phyloP scores from a whole-genome alignment of 2,113 vertebrate genomes.

The Hydrolagus affinis region DNA sequence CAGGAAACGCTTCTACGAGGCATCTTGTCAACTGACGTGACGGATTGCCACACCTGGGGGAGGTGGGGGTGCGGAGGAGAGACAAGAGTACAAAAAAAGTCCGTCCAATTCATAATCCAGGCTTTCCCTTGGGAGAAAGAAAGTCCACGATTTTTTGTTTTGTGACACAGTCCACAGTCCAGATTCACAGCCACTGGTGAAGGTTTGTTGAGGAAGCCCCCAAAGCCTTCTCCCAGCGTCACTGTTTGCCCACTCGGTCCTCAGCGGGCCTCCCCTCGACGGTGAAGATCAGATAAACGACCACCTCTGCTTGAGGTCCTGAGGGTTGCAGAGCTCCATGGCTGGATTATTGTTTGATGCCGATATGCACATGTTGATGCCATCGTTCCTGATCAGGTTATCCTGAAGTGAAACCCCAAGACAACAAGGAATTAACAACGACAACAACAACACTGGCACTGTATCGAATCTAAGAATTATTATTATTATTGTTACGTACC shows the following conservation, averaged over 20 bases:
- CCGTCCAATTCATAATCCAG: too few relatives aligned
- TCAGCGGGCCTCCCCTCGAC: not conserved
- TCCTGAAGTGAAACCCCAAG: conserved; percentile 50
- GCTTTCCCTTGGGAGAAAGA: not conserved
- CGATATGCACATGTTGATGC: conserved; percentile 64
- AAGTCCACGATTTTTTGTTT: not conserved
- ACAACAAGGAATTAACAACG: too few relatives aligned
- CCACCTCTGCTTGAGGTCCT: conserved; percentile 70
- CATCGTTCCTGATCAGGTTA: conserved; percentile 65
- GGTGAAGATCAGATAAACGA: conserved; percentile 57
- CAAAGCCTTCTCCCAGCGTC: not conserved
- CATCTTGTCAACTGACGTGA: not conserved
- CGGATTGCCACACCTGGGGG: not conserved
- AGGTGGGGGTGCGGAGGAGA: not conserved
- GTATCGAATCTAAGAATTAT: too few relatives aligned
- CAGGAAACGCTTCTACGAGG: too few relatives aligned
- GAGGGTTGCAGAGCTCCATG: conserved; percentile 58
- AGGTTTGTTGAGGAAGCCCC: not conserved
- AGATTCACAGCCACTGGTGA: not conserved
- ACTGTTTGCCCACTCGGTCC: not conserved
- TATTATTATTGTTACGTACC: conserved; percentile 52
- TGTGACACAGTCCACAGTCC: not conserved
- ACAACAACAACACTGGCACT: too few relatives aligned
- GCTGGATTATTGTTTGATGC: conserved; percentile 51
- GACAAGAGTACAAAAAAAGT: too few relatives aligned